These are phyloP conservation scores for Plestiodon gilberti DNA, from an alignment of 2,113 vertebrate genomes.

Conservation along the genomic window DNA sequence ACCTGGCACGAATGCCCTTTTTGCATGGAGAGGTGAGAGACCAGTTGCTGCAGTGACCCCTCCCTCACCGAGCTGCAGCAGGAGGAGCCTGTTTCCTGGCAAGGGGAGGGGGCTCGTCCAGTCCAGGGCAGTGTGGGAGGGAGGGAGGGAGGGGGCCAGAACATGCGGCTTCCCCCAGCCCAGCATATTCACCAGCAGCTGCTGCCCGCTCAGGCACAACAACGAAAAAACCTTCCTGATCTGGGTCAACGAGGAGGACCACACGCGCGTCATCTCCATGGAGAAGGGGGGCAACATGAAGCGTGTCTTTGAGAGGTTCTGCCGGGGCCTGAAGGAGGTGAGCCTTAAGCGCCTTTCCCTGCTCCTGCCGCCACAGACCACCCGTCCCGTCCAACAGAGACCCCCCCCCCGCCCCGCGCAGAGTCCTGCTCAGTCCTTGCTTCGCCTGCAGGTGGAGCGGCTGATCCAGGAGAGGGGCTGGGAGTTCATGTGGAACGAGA, in stretches of 20 bases:
- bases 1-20: no score
- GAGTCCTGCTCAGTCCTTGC: no score
- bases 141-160: neutral
- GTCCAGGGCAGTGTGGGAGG: neutral
- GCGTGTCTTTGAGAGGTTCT: conserved; percentile 95
- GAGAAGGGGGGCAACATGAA: conserved; percentile 96
- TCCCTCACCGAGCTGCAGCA: neutral
- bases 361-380: neutral
- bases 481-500: conserved; percentile 90
- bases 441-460: conserved; percentile 76
- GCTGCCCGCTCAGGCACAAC: conserved; percentile 80
- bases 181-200: neutral
- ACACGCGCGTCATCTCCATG: conserved; percentile 87
- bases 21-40: no score
- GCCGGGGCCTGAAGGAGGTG: conserved; percentile 91
- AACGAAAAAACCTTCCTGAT: conserved; percentile 86
- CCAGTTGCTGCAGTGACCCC: no score
- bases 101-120: neutral
- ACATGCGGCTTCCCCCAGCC: no score
- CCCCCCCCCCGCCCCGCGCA: neutral
- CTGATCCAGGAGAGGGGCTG: conserved; percentile 85
- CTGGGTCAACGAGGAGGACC: conserved; percentile 88
- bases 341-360: neutral
- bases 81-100: neutral
- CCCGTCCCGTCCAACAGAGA: neutral